Evolutionary conservation across 2,888 invertebrate genomes (phyloP), one percentile per base, ranked within the genome.

Genomic region (Malthinus seriepunctatus): DNA sequence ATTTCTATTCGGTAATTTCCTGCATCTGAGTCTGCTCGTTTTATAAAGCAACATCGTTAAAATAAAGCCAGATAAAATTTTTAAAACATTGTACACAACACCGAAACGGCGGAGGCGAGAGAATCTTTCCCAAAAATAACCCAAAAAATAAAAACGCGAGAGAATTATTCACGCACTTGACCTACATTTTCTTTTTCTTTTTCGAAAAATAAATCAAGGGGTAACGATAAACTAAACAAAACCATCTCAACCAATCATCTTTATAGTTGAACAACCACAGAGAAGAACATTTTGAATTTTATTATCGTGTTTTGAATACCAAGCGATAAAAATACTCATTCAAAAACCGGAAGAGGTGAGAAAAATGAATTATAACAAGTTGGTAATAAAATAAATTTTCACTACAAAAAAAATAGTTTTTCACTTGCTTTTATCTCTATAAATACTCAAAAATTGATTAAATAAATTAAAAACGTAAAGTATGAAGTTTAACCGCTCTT

Each of bases 291-390:
- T 54, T 51, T 50, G 49, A 59, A 50, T 44, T 59, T 54, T 59
- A 54, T 59, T 59, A 59, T 54, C 46, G 46, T 59, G 59, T 54
- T 59, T 49, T 59, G 53, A 54, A 54, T 38, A 45, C 32, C 10
- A 38, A 49, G 39, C 46, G 55, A 51, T 54, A 55, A 51, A 56
- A 47, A 53, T 54, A 32, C 48, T 38, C 35, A 46, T 55, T 60
- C 51, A 15, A 51, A 53, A 55, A 55, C 60, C 60, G 60, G 60
- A 60, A 60, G 23, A 23, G 55, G 60, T 55, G 54, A 11, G 42
- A 39, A 47, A 60, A 55, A 60, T 60, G 55, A 60, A 55, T 60
- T 60, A 55, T 15, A 15, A 15, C 39, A 23, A 23, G 23, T 23
- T 23, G 5, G 23, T 23, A 23, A 5, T 5, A 5, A 23, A 23